Base-by-base conservation (phyloP, 2,113 vertebrate species). In the Thunnus thynnus region DNA sequence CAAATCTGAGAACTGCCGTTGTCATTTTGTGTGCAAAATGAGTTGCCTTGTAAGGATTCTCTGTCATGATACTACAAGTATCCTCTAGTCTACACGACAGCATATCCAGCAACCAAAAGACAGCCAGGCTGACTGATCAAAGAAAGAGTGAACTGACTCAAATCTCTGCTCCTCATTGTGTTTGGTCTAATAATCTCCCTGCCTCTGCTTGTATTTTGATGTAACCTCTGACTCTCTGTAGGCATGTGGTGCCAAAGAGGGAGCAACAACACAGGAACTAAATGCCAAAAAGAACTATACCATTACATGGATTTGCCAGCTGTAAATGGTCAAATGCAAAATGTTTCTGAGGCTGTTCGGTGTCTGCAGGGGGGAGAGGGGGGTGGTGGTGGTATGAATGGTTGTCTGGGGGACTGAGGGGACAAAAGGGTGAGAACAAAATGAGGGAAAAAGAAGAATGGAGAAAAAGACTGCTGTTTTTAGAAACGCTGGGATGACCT, bases 61-160 rank as follows among this genome's bases (percentile, higher is more conserved):
- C 86, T 86, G 86, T 83, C 70, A 32, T 84, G 58, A 77, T 79
- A 91, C 86, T 90, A 91, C 90, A 90, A 89, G 61, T 58, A 50
- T 79, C 17, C 13, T 70, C 76, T 69, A 86, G 76, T 91, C 86
- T 90, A 68, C 46, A 62, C 25, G 67, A 85, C 82, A 91, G 78
- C 48, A 82, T 17, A 83, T 88, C 87, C 81, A 63, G 78, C 86
- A 89, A 85, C 72, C 64, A 77, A 86, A 86, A 86, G 74, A 71
- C 86, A 91, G 75, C 86, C 75, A 68, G 80, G 74, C 88, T 86
- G 87, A 93, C 89, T 87, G 89, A 80, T 72, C 5, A 52, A 64
- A 72, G 41, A 36, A 84, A 66, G 67, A 88, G 52, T 69, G 71
- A 79, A 81, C 76, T 87, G 85, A 91, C 88, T 88, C 82, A 73